Percentiles rank a stretch among this genome's conserved stretches.
Evolutionary conservation across 1,140 invertebrate species (phyloP).

Genomic region (Drosophila prosaltans): DNA sequence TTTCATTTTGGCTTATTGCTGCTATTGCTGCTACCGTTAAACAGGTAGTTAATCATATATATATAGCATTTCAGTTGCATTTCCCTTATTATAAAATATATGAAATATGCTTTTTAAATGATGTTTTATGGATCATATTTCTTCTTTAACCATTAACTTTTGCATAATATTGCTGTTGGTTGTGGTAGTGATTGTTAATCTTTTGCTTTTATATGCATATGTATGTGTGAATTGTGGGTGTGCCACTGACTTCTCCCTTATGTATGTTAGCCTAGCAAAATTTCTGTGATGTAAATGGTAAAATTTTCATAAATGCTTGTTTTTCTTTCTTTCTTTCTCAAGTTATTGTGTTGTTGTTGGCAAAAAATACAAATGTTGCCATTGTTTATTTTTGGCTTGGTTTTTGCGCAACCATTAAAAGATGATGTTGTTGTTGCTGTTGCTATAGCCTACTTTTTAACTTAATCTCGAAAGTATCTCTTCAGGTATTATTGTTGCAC

Average conservation of each 20-base stretch:
- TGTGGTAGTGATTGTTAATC: neutral
- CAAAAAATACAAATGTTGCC: constrained; percentile 49
- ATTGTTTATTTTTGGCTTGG: constrained; percentile 22
- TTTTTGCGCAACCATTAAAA: constrained; percentile 19
- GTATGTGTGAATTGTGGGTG: constrained; percentile 28
- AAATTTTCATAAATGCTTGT: constrained; percentile 15
- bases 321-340: constrained; percentile 24
- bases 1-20: too few species aligned
- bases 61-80: too few species aligned
- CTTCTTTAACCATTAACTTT: neutral
- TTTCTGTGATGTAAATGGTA: constrained; percentile 32
- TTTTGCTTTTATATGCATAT: neutral
- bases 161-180: too few species aligned
- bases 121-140: constrained; percentile 6
- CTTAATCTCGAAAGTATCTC: constrained; percentile 26
- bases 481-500: constrained; percentile 36
- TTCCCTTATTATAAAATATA: neutral
- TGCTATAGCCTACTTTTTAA: constrained; percentile 39
- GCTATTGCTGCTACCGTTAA: too few species aligned
- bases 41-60: too few species aligned
- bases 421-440: constrained; percentile 35
- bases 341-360: constrained; percentile 34
- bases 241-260: constrained; percentile 14
- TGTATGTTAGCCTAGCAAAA: constrained; percentile 8
- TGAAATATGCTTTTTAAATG: neutral